Evolutionary conservation across 2,888 invertebrate species (phyloP).

Genomic region (Protonemura montana): DNA sequence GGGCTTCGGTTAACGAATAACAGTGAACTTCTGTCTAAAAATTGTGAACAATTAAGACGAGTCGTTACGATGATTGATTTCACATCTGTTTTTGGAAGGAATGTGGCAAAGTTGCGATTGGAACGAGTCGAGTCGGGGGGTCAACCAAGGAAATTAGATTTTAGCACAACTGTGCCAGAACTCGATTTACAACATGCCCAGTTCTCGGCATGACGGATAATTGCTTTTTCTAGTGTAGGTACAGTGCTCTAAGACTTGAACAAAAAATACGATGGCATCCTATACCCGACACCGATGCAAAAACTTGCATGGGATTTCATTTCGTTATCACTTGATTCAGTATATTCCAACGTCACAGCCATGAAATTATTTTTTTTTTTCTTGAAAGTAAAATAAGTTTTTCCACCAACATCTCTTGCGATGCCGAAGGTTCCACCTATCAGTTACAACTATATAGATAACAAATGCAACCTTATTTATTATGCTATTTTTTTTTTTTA

Average conservation of each 20-base stretch:
- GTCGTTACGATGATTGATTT: not conserved
- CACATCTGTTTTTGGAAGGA: not conserved
- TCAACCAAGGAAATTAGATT: not conserved
- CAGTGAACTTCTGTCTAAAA: not conserved
- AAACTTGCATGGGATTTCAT: no score
- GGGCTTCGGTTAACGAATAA: not conserved
- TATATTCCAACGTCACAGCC: not conserved
- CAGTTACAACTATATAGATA: not conserved
- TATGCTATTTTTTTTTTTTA: not conserved
- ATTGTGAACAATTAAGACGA: not conserved
- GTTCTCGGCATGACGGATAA: not conserved
- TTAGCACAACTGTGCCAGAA: not conserved
- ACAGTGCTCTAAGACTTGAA: no score
- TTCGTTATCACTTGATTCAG: not conserved
- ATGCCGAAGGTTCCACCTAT: not conserved
- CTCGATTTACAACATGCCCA: not conserved
- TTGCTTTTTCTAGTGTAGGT: no score
- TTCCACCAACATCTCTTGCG: not conserved
- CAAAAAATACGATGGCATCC: no score
- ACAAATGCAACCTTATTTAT: constrained; percentile 2
- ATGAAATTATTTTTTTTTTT: no score
- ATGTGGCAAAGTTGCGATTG: not conserved
- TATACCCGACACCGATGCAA: no score
- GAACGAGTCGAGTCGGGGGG: not conserved
- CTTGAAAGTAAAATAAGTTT: not conserved